Evolutionary conservation across 2,113 vertebrate species (phyloP).

Genomic region (Odontophorus gujanensis): DNA sequence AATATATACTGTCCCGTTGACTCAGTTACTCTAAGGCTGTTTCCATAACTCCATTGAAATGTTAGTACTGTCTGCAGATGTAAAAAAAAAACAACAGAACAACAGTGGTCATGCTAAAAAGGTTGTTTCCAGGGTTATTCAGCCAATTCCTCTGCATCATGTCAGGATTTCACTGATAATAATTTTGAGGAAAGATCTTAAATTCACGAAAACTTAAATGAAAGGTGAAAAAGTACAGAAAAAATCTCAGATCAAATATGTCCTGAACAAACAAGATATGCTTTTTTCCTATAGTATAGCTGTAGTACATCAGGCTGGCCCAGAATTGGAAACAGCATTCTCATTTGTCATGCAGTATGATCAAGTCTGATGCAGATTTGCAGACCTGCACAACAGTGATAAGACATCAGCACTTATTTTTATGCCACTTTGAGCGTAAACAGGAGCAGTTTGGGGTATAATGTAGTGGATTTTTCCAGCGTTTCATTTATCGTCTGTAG

Average conservation of each 20-base stretch:
- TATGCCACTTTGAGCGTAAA: not conserved
- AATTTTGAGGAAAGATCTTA: not conserved
- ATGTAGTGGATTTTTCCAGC: not conserved
- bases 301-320: not conserved
- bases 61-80: not conserved
- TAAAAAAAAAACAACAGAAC: not conserved
- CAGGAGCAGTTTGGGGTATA: not conserved
- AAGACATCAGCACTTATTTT: not conserved
- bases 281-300: not conserved
- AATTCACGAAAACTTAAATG: not conserved
- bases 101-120: not conserved
- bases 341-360: constrained; percentile 9
- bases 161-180: not conserved
- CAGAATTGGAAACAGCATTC: not conserved
- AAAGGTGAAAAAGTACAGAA: not conserved
- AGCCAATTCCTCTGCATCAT: not conserved
- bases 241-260: not conserved
- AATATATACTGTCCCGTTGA: not conserved
- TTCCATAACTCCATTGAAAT: not conserved
- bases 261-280: constrained; percentile 12
- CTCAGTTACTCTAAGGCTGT: not conserved
- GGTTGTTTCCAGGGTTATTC: not conserved
- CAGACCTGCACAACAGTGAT: constrained; percentile 33
- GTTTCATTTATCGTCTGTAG: constrained; percentile 19
- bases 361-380: constrained; percentile 37